Evolutionary conservation across 2,113 vertebrate species (phyloP).

Genomic region (Hymenochirus boettgeri): DNA sequence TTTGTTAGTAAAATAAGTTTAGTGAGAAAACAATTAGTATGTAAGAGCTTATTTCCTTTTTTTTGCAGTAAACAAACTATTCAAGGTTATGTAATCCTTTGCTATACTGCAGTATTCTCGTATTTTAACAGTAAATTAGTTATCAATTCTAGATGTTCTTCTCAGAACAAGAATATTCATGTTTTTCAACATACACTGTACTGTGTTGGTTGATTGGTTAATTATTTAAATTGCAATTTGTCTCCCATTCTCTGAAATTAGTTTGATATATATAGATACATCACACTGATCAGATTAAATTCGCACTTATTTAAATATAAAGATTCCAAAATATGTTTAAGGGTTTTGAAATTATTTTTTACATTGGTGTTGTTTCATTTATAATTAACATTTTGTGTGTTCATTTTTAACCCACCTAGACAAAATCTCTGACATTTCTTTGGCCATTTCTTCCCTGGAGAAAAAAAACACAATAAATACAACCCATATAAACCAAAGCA

Average conservation of each 20-base stretch:
- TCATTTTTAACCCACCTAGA: constrained; percentile 82
- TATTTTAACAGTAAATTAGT: constrained; percentile 21
- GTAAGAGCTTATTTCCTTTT: background rate
- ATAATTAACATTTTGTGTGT: constrained; percentile 17
- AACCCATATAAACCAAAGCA: constrained; percentile 23
- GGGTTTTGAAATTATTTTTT: no score
- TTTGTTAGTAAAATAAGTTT: background rate
- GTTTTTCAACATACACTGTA: background rate
- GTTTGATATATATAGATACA: no score
- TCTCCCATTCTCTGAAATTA: no score
- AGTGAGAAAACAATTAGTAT: background rate
- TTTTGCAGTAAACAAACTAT: constrained; percentile 4
- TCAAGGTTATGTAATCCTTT: constrained; percentile 13
- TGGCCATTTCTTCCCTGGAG: constrained; percentile 92
- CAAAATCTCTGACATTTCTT: constrained; percentile 89
- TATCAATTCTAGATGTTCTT: background rate
- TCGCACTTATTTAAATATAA: no score
- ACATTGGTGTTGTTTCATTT: no score
- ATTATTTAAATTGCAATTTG: background rate
- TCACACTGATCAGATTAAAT: no score
- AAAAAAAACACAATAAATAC: constrained; percentile 57
- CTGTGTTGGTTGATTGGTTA: background rate
- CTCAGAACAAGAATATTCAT: background rate
- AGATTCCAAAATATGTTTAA: no score
- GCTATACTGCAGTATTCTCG: constrained; percentile 7